Evolutionary conservation across 2,113 vertebrate genomes (phyloP).

Genomic region (Oncorhynchus kisutch): DNA sequence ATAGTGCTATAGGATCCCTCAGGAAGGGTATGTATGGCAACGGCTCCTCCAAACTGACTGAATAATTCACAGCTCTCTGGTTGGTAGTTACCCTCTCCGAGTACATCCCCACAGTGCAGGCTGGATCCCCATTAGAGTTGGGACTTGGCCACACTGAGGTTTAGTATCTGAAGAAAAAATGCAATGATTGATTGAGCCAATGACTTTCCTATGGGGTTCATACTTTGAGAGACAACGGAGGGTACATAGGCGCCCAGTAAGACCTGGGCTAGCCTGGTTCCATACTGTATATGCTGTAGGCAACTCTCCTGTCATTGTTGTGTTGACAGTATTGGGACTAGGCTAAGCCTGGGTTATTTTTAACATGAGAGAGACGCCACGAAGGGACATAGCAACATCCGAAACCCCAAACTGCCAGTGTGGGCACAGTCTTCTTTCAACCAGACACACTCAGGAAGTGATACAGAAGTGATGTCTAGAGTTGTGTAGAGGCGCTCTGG

Average conservation of each 20-base stretch:
- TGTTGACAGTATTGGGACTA: conserved; percentile 5
- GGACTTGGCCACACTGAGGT: neutral
- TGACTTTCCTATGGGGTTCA: too few species aligned
- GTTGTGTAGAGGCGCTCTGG: conserved; percentile 12
- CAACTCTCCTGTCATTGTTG: neutral
- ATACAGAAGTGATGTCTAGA: conserved; percentile 18
- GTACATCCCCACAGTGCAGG: neutral
- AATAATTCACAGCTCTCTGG: neutral
- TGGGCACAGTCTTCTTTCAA: conserved; percentile 1
- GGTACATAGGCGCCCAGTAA: too few species aligned
- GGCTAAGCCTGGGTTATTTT: conserved; percentile 2
- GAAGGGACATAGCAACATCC: conserved; percentile 32
- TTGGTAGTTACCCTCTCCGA: neutral
- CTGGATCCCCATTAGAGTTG: too few species aligned
- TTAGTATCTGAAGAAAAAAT: too few species aligned
- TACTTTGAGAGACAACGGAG: too few species aligned
- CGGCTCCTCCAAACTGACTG: neutral
- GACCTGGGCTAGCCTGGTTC: too few species aligned
- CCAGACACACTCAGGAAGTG: conserved; percentile 24
- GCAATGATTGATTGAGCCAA: too few species aligned
- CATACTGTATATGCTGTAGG: too few species aligned
- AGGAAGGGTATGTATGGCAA: neutral
- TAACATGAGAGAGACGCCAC: conserved; percentile 2
- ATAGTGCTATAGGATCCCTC: conserved; percentile 1
- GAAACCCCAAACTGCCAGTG: conserved; percentile 25